Evolutionary conservation across 2,888 invertebrate genomes (phyloP).

Genomic region (Zaprionus lineosus): DNA sequence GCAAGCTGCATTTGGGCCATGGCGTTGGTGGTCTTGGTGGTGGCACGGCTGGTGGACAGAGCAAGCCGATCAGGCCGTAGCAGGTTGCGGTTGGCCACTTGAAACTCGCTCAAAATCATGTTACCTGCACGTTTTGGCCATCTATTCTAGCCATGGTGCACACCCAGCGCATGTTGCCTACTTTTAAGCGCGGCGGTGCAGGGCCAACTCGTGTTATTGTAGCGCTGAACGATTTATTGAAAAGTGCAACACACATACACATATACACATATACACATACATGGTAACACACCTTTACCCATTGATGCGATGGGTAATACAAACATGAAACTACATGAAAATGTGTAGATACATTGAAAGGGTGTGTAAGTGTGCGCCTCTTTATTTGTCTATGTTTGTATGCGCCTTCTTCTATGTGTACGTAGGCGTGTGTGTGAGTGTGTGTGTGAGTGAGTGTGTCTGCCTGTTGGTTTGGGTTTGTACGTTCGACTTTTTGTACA

Average conservation of each 20-base stretch:
- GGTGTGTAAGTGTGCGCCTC: conserved; percentile 39
- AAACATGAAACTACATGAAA: conserved; percentile 40
- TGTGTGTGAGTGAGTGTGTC: conserved; percentile 7
- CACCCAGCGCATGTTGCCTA: conserved; percentile 39
- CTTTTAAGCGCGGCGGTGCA: conserved; percentile 27
- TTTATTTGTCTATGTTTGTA: neutral
- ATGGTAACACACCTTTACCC: no score
- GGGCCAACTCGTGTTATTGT: conserved; percentile 61
- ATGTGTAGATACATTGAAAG: conserved; percentile 65
- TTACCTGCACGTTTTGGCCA: conserved; percentile 72
- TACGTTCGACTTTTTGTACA: conserved; percentile 47
- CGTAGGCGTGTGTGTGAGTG: neutral
- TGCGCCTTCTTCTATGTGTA: neutral
- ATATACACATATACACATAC: conserved; percentile 11
- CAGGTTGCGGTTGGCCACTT: conserved; percentile 47
- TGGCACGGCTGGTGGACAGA: neutral
- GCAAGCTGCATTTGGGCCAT: conserved; percentile 64
- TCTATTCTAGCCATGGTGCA: conserved; percentile 51
- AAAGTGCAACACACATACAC: conserved; percentile 46
- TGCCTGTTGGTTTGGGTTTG: conserved; percentile 7
- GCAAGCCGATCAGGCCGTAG: conserved; percentile 14
- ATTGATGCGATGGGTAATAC: conserved; percentile 15
- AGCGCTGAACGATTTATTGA: conserved; percentile 73
- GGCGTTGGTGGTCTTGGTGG: neutral
- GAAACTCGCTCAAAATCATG: conserved; percentile 62